Evolutionary conservation across 1,140 invertebrate species (phyloP).

Genomic region (Homarus americanus): DNA sequence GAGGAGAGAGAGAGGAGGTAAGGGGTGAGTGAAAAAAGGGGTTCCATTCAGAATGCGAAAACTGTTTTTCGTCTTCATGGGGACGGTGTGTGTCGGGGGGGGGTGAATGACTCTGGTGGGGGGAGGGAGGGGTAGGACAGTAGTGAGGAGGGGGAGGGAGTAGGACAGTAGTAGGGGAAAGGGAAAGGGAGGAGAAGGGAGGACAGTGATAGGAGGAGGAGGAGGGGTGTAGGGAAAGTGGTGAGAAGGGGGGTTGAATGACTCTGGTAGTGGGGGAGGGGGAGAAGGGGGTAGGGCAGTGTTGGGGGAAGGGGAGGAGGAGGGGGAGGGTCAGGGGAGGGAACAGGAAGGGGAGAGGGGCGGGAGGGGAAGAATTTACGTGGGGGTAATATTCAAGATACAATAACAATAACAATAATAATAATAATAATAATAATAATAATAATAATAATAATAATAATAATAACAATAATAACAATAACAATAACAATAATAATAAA

Average conservation of each 20-base stretch:
- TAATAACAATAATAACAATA: background rate
- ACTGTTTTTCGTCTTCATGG: slow-evolving; percentile 4
- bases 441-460: background rate
- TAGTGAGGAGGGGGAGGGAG: background rate
- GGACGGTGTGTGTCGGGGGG: slow-evolving; percentile 7
- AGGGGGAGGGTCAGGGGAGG: background rate
- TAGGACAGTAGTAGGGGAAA: background rate
- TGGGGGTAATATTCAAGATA: background rate
- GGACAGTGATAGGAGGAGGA: background rate
- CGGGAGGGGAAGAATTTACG: background rate
- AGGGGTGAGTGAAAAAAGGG: background rate
- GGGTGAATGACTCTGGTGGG: background rate
- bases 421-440: background rate
- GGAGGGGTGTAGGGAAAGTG: background rate
- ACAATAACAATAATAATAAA: background rate
- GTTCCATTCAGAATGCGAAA: slow-evolving; percentile 5
- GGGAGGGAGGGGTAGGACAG: background rate
- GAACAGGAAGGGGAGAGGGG: background rate
- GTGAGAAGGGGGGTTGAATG: background rate
- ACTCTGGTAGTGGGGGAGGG: background rate
- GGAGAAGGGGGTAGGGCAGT: background rate
- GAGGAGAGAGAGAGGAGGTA: background rate
- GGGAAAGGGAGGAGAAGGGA: background rate
- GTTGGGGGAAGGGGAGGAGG: background rate
- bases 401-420: background rate